phyloP scores from a whole-genome alignment of 2,113 vertebrate genomes.

The Psilopsiagon aymara region DNA sequence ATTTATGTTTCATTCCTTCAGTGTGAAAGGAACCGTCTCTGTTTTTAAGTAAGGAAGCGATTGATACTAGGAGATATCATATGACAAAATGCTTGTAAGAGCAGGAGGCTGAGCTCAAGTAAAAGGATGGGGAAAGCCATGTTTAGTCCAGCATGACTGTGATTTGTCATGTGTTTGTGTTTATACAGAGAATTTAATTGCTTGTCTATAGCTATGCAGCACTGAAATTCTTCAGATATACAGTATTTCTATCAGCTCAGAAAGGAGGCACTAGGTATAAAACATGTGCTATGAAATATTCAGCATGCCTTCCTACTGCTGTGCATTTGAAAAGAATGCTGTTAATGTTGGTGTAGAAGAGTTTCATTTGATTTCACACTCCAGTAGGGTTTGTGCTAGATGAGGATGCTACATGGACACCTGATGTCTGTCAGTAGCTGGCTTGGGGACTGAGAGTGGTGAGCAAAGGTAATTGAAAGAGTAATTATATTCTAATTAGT shows the following conservation, averaged over 20 bases:
- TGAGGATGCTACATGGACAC: not conserved
- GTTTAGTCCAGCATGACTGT: not conserved
- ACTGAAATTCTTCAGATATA: not conserved
- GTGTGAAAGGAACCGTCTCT: not conserved
- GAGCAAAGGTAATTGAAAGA: slow-evolving; percentile 29
- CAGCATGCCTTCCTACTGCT: not conserved
- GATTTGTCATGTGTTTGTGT: not conserved
- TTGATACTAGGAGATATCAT: not conserved
- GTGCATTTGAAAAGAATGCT: not conserved
- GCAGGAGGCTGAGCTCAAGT: not conserved
- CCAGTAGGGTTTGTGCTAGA: not conserved
- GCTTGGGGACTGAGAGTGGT: not conserved
- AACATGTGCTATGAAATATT: not conserved
- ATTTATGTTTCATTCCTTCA: not conserved
- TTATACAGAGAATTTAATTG: not conserved
- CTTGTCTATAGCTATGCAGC: not conserved
- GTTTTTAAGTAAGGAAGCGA: not conserved
- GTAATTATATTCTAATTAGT: slow-evolving; percentile 44
- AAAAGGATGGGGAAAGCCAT: not conserved
- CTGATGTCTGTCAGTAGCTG: slow-evolving; percentile 38
- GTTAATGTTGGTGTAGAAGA: not conserved
- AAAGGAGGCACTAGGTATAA: not conserved
- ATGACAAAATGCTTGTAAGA: not conserved
- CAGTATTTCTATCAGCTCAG: not conserved
- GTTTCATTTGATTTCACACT: not conserved